phyloP scores from a whole-genome alignment of 1,140 invertebrate genomes.

The Leptopilina boulardi region DNA sequence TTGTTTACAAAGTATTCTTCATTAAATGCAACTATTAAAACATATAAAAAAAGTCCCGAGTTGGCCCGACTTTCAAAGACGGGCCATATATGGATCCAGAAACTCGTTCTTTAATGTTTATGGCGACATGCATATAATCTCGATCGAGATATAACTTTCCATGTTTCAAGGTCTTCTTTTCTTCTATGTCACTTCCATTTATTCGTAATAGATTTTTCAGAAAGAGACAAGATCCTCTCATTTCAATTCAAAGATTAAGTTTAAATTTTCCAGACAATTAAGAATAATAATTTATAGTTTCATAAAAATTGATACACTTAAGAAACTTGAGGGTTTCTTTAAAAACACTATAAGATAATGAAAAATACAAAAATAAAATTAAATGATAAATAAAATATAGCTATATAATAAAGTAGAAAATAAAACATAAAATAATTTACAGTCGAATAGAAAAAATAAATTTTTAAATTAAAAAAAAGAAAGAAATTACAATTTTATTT shows the following conservation, averaged over 20 bases:
- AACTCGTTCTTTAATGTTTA: conserved; percentile 29
- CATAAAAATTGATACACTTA: background rate
- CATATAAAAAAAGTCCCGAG: conserved; percentile 15
- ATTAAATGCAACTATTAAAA: conserved; percentile 29
- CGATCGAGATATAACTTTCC: conserved; percentile 30
- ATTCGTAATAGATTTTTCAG: conserved; percentile 6
- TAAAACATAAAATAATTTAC: too few relatives aligned
- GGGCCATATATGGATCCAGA: conserved; percentile 29
- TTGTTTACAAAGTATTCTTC: conserved; percentile 19
- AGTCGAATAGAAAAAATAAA: too few relatives aligned
- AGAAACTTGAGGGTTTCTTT: background rate
- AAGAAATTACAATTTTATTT: too few relatives aligned
- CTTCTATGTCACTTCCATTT: conserved; percentile 13
- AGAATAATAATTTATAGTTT: background rate
- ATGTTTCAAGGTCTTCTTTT: conserved; percentile 26
- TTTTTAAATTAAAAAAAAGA: too few relatives aligned
- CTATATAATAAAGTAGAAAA: too few relatives aligned
- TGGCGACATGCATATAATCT: conserved; percentile 32
- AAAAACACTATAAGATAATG: too few relatives aligned
- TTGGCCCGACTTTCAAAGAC: conserved; percentile 20
- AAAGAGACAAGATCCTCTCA: background rate
- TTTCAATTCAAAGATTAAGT: background rate
- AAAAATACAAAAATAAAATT: too few relatives aligned
- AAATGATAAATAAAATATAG: too few relatives aligned
- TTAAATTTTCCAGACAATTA: background rate